Percentiles rank a stretch among this genome's conserved stretches.
phyloP scores from a whole-genome alignment of 2,888 invertebrate species.

The Lochmaea crataegi region DNA sequence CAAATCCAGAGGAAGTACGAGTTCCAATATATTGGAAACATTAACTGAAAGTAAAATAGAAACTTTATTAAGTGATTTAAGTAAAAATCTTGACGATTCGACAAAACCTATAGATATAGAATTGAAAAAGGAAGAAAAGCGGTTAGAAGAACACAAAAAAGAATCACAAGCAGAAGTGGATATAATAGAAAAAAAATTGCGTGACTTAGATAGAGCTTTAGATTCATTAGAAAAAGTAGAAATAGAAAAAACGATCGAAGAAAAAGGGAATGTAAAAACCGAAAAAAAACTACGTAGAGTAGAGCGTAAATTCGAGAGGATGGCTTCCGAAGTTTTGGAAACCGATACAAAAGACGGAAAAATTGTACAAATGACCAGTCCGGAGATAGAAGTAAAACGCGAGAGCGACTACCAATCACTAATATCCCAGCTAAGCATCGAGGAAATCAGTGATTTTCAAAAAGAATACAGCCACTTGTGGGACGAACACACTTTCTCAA shows the following conservation, averaged over 20 bases:
- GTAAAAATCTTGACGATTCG: slow-evolving; percentile 49
- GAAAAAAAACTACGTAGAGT: slow-evolving; percentile 65
- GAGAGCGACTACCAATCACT: slow-evolving; percentile 66
- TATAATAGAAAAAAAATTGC: slow-evolving; percentile 61
- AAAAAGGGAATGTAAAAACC: slow-evolving; percentile 49
- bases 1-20: slow-evolving; percentile 52
- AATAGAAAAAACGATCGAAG: slow-evolving; percentile 44
- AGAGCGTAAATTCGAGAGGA: slow-evolving; percentile 67
- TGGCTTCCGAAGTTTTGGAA: slow-evolving; percentile 66
- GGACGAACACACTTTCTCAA: slow-evolving; percentile 65
- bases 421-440: slow-evolving; percentile 67
- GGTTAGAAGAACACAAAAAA: slow-evolving; percentile 47
- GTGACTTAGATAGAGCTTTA: slow-evolving; percentile 63
- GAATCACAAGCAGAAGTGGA: slow-evolving; percentile 58
- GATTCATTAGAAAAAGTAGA: slow-evolving; percentile 60
- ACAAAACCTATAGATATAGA: slow-evolving; percentile 37
- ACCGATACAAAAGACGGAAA: slow-evolving; percentile 57
- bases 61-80: slow-evolving; percentile 50
- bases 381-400: slow-evolving; percentile 59
- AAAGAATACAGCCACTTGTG: slow-evolving; percentile 65
- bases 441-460: slow-evolving; percentile 67
- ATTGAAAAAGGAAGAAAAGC: slow-evolving; percentile 44
- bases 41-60: slow-evolving; percentile 57
- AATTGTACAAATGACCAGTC: slow-evolving; percentile 56
- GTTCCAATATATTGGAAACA: slow-evolving; percentile 58